Base-by-base conservation (phyloP, 2,888 invertebrate genomes). In the Ennomos erosarius region DNA sequence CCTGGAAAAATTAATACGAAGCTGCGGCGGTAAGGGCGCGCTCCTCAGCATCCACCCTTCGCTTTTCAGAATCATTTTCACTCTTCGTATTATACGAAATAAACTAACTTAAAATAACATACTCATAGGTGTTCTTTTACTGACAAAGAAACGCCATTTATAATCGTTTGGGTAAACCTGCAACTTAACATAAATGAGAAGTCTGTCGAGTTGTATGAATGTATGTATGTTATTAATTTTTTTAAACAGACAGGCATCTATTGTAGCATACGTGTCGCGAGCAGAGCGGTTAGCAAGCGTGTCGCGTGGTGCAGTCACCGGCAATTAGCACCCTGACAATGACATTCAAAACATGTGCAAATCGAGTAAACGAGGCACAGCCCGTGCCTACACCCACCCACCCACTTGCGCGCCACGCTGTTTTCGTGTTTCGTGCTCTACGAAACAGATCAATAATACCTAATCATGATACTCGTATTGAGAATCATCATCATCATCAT, bases 1-100 rank as follows among this genome's bases (percentile, higher is more conserved):
- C 81, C 76, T 89, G 90, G 90, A 92, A 91, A 89, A 87, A 90
- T 84, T 89, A 87, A 90, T 90, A 82, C 84, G 87, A 84, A 82
- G 84, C 84, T 77, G 82, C 76, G 78, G 81, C 73, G 71, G 72
- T 73, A 78, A 78, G 77, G 79, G 57, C 48, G 54, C 49, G 55
- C 70, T 64, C 67, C 68, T 57, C 67, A 63, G 70, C 64, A 59
- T 6, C 71, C 68, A 64, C 70, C 79, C 74, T 77, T 73, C 71
- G 67, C 79, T 74, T 77, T 79, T 71, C 76, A 81, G 64, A 70
- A 81, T 78, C 74, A 82, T 81, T 79, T 80, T 81, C 74, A 69
- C 76, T 79, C 75, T 78, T 78, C 72, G 78, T 75, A 26, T 6
- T 26, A 76, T 79, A 79, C 77, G 74, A 74, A 77, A 77, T 78